These are phyloP conservation scores for Bombylius major DNA, from an alignment of 2,888 invertebrate genomes.

Conservation along the genomic window DNA sequence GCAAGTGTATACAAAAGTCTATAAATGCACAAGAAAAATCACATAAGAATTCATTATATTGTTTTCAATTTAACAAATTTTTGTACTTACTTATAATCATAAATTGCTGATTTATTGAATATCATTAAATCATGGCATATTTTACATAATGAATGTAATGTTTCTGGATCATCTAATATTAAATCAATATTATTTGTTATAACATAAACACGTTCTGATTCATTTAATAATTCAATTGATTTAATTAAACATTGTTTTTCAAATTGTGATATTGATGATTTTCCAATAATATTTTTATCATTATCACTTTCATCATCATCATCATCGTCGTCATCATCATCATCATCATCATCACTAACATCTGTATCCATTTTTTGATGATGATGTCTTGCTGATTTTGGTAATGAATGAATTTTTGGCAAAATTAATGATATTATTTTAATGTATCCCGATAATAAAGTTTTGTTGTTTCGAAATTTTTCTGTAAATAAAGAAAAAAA, in stretches of 20 bases:
- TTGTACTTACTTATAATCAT: conserved; percentile 61
- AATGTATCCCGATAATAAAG: conserved; percentile 20
- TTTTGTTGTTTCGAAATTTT: conserved; percentile 15
- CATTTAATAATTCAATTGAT: conserved; percentile 51
- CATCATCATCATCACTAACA: conserved; percentile 18
- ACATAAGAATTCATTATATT: background rate
- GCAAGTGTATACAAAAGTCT: conserved; percentile 68
- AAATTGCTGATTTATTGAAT: conserved; percentile 67
- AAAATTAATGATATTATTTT: conserved; percentile 32
- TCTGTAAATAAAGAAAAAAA: conserved; percentile 16
- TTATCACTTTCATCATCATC: conserved; percentile 22
- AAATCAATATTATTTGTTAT: conserved; percentile 37
- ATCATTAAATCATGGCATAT: conserved; percentile 75
- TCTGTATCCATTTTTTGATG: conserved; percentile 15
- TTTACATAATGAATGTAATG: conserved; percentile 56
- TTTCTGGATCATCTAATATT: conserved; percentile 36
- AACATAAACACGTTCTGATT: conserved; percentile 42
- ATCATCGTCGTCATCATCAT: background rate
- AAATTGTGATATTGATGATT: conserved; percentile 10
- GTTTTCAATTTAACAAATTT: background rate
- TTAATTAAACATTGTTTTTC: conserved; percentile 29
- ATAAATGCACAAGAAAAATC: background rate
- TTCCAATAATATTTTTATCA: conserved; percentile 25
- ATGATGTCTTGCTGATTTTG: conserved; percentile 26
- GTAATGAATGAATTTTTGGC: conserved; percentile 28